Conservation (phyloP, 2,888 invertebrate species). For the Troides helena region DNA sequence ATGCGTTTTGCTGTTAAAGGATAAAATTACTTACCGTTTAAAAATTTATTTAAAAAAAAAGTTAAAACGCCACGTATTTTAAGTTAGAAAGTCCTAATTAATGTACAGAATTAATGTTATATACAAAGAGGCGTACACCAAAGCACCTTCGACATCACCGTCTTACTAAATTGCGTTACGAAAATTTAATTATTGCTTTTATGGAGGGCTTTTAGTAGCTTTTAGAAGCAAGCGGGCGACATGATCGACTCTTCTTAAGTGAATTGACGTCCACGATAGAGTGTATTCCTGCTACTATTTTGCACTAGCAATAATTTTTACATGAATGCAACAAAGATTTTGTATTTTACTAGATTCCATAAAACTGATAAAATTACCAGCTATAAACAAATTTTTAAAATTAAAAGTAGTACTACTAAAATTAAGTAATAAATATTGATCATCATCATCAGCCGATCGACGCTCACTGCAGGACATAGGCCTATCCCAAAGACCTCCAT, state of each 20-base stretch:
- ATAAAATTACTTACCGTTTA: too few relatives aligned
- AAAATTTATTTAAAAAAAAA: background rate
- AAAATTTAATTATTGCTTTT: constrained; percentile 81
- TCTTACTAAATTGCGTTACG: constrained; percentile 77
- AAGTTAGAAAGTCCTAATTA: constrained; percentile 33
- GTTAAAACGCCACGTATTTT: background rate
- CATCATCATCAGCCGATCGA: too few relatives aligned
- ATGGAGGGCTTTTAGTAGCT: constrained; percentile 81
- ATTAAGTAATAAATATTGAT: too few relatives aligned
- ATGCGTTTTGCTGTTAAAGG: too few relatives aligned
- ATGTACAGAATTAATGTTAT: constrained; percentile 25
- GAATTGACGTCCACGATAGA: constrained; percentile 70
- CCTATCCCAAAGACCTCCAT: too few relatives aligned
- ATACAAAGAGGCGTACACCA: constrained; percentile 32
- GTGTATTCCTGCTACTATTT: constrained; percentile 48
- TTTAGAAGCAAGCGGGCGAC: constrained; percentile 75
- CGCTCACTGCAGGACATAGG: too few relatives aligned
- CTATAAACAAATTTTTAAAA: background rate
- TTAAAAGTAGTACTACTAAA: background rate
- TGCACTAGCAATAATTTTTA: constrained; percentile 37
- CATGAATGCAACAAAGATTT: constrained; percentile 32
- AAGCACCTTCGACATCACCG: constrained; percentile 64
- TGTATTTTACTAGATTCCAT: background rate
- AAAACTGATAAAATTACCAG: background rate
- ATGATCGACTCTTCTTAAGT: constrained; percentile 77